Conservation (phyloP, 2,113 vertebrate species). For the Lamprologus sp. region DNA sequence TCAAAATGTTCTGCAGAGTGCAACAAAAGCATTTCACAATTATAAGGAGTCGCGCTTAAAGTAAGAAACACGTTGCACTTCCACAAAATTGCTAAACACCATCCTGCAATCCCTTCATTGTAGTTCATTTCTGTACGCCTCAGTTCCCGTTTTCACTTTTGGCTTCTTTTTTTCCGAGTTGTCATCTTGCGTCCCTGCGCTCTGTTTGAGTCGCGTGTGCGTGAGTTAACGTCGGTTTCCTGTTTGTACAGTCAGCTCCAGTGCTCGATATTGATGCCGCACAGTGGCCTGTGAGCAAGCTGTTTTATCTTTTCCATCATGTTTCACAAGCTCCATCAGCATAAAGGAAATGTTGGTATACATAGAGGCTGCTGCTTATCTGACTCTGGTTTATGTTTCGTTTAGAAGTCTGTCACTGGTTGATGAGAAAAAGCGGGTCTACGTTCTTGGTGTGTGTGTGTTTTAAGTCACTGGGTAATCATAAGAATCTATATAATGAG, state of each 20-base stretch:
- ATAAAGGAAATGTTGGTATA: background rate
- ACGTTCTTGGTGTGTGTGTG: background rate
- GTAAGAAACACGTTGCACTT: background rate
- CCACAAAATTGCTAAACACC: background rate
- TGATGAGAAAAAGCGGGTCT: background rate
- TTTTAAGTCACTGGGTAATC: background rate
- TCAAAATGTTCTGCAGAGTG: background rate
- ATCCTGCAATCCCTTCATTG: background rate
- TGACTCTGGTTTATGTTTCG: background rate
- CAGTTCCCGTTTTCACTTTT: conserved; percentile 52
- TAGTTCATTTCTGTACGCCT: background rate
- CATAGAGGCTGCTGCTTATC: background rate
- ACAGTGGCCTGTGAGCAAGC: background rate
- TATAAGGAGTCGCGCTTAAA: background rate
- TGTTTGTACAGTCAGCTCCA: background rate
- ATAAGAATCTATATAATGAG: background rate
- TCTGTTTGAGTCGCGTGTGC: background rate
- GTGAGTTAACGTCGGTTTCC: conserved; percentile 10
- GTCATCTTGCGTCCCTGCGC: background rate
- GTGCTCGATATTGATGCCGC: background rate
- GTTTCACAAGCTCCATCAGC: background rate
- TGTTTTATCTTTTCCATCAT: background rate
- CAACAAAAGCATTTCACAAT: background rate
- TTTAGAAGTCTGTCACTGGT: background rate
- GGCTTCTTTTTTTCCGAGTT: background rate